phyloP scores from a whole-genome alignment of 2,797 vertebrate species.

The Gallinago solitaria region DNA sequence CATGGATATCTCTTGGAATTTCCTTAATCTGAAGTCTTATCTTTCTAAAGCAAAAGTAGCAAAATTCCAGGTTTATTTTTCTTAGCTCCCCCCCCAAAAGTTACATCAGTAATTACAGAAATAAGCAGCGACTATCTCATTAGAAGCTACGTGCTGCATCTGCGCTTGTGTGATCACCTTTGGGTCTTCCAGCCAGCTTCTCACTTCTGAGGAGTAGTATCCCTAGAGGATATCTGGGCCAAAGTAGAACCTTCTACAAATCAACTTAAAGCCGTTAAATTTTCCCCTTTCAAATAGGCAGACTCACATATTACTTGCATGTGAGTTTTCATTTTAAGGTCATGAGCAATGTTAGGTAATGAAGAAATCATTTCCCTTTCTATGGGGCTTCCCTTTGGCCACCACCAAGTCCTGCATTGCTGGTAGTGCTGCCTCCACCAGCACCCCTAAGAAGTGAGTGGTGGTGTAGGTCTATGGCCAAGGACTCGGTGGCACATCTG shows the following conservation, averaged over 20 bases:
- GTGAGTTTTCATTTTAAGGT: background rate
- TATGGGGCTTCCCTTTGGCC: background rate
- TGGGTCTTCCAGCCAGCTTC: background rate
- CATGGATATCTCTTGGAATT: background rate
- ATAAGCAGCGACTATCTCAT: background rate
- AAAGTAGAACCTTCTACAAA: background rate
- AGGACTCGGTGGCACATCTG: background rate
- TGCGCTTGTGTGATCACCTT: background rate
- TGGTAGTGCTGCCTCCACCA: background rate
- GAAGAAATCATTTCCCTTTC: background rate
- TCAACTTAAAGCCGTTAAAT: background rate
- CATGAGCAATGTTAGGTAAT: background rate
- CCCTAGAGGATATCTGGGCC: background rate
- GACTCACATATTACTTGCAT: background rate
- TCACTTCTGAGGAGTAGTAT: background rate
- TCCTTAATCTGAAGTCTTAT: background rate
- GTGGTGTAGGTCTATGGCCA: background rate
- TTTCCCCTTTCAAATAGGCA: background rate
- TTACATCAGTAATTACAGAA: background rate
- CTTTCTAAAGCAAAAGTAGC: background rate
- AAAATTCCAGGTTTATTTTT: background rate
- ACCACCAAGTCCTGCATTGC: background rate
- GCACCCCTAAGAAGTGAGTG: background rate
- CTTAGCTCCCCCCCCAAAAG: background rate
- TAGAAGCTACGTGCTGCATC: background rate